These are phyloP conservation scores for Adoxophyes honmai DNA, from an alignment of 1,140 invertebrate species.

Conservation along the genomic window DNA sequence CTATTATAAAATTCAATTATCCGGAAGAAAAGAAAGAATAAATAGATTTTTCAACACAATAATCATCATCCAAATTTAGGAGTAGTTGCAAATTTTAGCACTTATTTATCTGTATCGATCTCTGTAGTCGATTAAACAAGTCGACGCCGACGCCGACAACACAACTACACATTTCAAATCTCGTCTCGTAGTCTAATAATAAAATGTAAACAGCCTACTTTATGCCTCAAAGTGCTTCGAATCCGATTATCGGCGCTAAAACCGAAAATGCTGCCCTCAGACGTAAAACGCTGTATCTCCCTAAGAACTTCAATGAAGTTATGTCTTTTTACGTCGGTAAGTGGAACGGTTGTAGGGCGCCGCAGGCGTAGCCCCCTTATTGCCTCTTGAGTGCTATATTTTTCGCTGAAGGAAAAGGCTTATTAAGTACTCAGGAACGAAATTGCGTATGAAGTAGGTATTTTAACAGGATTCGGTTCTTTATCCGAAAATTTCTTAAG, in stretches of 20 bases:
- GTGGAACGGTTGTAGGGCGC: too few relatives aligned
- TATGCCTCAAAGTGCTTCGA: not conserved
- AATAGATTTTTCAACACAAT: too few relatives aligned
- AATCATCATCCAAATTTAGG: too few relatives aligned
- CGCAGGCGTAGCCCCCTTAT: not conserved
- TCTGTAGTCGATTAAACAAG: too few relatives aligned
- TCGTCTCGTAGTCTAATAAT: not conserved
- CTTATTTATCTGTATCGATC: too few relatives aligned
- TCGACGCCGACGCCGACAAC: too few relatives aligned
- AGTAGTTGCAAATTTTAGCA: too few relatives aligned
- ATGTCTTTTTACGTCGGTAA: not conserved
- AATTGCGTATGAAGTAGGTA: not conserved
- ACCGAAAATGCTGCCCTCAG: not conserved
- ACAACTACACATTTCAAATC: constrained; percentile 8
- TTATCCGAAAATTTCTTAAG: too few relatives aligned
- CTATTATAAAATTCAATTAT: too few relatives aligned
- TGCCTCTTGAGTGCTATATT: not conserved
- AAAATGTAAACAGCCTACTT: constrained; percentile 9
- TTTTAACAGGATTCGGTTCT: too few relatives aligned
- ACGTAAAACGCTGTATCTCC: not conserved
- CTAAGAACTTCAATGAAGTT: not conserved
- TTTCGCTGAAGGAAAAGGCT: constrained; percentile 1
- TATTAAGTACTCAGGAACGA: not conserved
- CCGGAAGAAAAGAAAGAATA: too few relatives aligned
- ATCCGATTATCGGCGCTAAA: constrained; percentile 1